These are phyloP conservation scores for Mesorhabditis belari DNA, from an alignment of 2,888 invertebrate species.

Conservation along the genomic window DNA sequence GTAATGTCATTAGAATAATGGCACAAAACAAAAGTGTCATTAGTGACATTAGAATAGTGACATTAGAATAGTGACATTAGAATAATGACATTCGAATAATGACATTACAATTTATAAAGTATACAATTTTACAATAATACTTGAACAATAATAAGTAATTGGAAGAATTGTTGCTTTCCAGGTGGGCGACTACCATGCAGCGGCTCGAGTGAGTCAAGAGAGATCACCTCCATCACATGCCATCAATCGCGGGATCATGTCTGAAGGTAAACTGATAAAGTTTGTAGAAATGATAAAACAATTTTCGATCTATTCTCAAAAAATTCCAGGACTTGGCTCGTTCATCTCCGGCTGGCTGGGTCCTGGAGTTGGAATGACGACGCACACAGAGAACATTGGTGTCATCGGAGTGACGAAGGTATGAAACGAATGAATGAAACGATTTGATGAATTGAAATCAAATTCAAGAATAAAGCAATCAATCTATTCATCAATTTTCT, in stretches of 20 bases:
- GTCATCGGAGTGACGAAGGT: slow-evolving; percentile 80
- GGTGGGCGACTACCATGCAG: slow-evolving; percentile 73
- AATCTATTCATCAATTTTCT: background rate
- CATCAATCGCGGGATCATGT: slow-evolving; percentile 76
- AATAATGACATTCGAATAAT: no score
- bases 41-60: no score
- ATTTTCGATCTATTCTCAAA: background rate
- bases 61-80: no score
- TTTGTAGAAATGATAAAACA: background rate
- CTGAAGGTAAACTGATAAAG: slow-evolving; percentile 64
- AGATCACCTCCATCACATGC: slow-evolving; percentile 78
- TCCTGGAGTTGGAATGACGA: slow-evolving; percentile 78
- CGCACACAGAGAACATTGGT: slow-evolving; percentile 82
- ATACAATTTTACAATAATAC: no score
- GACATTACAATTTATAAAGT: no score
- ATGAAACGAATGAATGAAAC: slow-evolving; percentile 5
- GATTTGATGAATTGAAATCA: no score
- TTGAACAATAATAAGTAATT: no score
- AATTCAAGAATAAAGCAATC: no score
- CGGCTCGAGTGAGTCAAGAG: slow-evolving; percentile 67
- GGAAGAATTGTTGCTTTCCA: no score
- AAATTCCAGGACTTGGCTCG: slow-evolving; percentile 57
- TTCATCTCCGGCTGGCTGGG: slow-evolving; percentile 78
- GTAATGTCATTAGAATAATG: background rate
- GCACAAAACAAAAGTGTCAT: no score